Evolutionary conservation across 2,888 invertebrate genomes (phyloP).

Genomic region (Cynaeus angustus): DNA sequence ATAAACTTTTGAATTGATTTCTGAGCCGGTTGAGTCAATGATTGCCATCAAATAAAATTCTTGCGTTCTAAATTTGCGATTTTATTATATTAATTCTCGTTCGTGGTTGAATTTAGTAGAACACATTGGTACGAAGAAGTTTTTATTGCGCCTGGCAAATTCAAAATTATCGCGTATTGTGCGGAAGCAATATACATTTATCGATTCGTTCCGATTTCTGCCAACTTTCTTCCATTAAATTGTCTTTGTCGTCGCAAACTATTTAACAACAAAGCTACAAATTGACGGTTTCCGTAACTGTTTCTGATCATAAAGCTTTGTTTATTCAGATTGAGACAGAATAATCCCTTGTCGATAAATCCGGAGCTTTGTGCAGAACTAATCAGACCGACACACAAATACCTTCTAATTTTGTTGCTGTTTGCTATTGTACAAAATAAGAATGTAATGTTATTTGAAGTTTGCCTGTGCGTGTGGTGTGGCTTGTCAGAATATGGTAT

Average conservation of each 20-base stretch:
- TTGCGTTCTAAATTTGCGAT: too few relatives aligned
- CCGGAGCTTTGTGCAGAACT: too few relatives aligned
- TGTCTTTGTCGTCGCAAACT: conserved; percentile 27
- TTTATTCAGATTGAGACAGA: conserved; percentile 9
- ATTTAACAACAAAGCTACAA: conserved; percentile 38
- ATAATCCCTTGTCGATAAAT: too few relatives aligned
- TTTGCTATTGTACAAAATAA: too few relatives aligned
- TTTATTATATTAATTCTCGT: too few relatives aligned
- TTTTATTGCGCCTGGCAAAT: not conserved
- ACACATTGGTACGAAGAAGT: too few relatives aligned
- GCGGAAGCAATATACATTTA: conserved; percentile 3
- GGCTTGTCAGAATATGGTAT: conserved; percentile 15
- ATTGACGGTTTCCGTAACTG: conserved; percentile 34
- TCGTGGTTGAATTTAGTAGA: too few relatives aligned
- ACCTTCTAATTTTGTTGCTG: too few relatives aligned
- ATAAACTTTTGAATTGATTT: too few relatives aligned
- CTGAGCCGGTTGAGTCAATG: too few relatives aligned
- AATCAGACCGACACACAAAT: too few relatives aligned
- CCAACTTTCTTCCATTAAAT: conserved; percentile 11
- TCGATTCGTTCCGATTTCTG: conserved; percentile 3
- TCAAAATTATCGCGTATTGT: conserved; percentile 1
- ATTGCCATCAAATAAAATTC: too few relatives aligned
- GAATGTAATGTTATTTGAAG: not conserved
- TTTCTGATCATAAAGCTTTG: conserved; percentile 29
- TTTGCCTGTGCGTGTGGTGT: not conserved